Percentiles rank a stretch among this genome's conserved stretches.
These are phyloP conservation scores for Balanococcus diminutus DNA, from an alignment of 2,888 invertebrate genomes.

Conservation along the genomic window DNA sequence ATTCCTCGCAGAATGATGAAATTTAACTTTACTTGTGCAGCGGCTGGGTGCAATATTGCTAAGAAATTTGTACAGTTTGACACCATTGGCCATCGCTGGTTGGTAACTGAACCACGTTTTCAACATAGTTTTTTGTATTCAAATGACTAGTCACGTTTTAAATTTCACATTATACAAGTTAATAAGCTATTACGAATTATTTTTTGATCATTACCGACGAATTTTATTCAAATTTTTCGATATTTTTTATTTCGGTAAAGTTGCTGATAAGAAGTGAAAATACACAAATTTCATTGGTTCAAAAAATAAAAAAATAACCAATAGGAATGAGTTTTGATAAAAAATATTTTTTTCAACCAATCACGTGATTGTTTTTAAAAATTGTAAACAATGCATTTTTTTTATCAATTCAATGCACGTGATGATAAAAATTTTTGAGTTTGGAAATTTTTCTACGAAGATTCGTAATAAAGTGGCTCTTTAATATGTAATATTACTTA, in stretches of 20 bases:
- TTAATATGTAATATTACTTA: neutral
- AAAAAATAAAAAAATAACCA: neutral
- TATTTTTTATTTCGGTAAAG: neutral
- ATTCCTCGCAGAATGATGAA: neutral
- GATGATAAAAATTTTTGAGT: neutral
- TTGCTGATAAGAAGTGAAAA: neutral
- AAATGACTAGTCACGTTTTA: no score
- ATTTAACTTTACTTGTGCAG: neutral
- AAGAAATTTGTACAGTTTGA: neutral
- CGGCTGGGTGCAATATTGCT: neutral
- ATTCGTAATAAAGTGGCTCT: neutral
- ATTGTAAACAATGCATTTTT: neutral
- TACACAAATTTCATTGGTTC: neutral
- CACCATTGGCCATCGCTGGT: neutral
- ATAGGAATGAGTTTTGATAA: neutral
- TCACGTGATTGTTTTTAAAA: neutral
- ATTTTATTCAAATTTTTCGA: neutral
- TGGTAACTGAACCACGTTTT: neutral
- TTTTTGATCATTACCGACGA: neutral
- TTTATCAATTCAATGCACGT: neutral
- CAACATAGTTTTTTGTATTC: neutral
- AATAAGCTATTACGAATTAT: neutral
- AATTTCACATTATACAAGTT: neutral
- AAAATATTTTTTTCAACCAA: neutral
- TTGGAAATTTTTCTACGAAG: neutral